Base-by-base conservation (phyloP, 2,797 vertebrate species). In the Danionella dracula region DNA sequence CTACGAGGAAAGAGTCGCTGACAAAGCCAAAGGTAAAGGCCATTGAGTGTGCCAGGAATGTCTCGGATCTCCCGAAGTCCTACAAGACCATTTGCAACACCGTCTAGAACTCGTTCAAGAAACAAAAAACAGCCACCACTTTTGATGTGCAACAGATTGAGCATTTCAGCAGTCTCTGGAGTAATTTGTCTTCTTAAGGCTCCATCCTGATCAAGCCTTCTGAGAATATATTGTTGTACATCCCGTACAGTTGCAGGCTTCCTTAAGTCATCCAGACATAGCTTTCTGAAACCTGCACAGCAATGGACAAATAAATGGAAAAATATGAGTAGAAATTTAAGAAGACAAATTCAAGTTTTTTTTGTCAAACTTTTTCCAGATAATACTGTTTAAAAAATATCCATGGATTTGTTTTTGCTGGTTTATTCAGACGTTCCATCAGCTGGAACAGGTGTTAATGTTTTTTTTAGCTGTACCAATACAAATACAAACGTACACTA, bases 1-100 rank as follows among this genome's bases (percentile, higher is more conserved):
- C 78, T 78, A 7, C 83, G 76, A 0, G 90, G 89, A 62, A 93
- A 92, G 13, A 93, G 80, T 19, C 90, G 83, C 62, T 92, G 92
- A 76, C 91, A 92, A 8, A 93, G 79, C 92, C 92, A 93, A n/a
- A 93, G 82, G 79, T 92, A 93, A 23, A 93, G 90, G 1, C 92
- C 91, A 2, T 89, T 89, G 6, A 93, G 81, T 4, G 91, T 93
- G 23, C 92, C 91, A 0, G 92, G 92, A 63, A 93, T 92, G 78
- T 92, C 89, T 4, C 90, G 79, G 53, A 91, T 89, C 78, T 93
- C 89, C 4, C 89, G 72, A 8, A 91, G 81, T 16, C 86, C 82
- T 40, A 93, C 81, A 44, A 90, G 76, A 5, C 83, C 82, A 1
- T 74, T 83, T 0, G 84, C 82, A 29, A 93, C 88, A 0, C 90